These are phyloP conservation scores for Lamproptera curius DNA, from an alignment of 2,888 invertebrate species.

Conservation along the genomic window DNA sequence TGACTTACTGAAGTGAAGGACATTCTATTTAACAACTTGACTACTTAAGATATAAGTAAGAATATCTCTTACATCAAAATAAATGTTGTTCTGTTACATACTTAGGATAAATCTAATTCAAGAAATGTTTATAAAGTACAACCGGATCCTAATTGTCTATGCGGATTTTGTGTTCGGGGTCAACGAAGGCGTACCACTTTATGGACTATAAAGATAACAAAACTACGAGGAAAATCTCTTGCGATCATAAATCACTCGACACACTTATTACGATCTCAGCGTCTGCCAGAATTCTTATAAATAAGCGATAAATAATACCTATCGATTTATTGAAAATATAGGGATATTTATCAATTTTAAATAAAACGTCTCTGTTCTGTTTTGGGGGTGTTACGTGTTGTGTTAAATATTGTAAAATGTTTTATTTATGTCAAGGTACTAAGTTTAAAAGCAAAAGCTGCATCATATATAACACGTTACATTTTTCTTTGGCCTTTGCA, in stretches of 20 bases:
- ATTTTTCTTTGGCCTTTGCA: too few species aligned
- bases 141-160: constrained; percentile 14
- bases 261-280: constrained; percentile 1
- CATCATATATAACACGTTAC: too few species aligned
- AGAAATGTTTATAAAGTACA: constrained; percentile 4
- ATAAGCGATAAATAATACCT: constrained; percentile 4
- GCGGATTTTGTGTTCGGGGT: constrained; percentile 13
- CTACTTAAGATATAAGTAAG: background rate
- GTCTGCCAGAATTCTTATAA: constrained; percentile 1
- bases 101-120: background rate
- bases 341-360: too few species aligned
- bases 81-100: background rate
- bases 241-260: constrained; percentile 8
- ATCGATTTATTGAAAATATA: background rate
- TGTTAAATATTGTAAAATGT: too few species aligned
- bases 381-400: too few species aligned
- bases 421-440: too few species aligned
- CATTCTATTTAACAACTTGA: too few species aligned
- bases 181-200: constrained; percentile 5
- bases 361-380: too few species aligned
- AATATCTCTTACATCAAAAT: too few species aligned
- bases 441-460: background rate
- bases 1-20: too few species aligned
- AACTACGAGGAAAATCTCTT: constrained; percentile 5
- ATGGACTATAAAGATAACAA: constrained; percentile 11